phyloP scores from a whole-genome alignment of 1,140 invertebrate genomes.

The Panagrolaimus sp. region DNA sequence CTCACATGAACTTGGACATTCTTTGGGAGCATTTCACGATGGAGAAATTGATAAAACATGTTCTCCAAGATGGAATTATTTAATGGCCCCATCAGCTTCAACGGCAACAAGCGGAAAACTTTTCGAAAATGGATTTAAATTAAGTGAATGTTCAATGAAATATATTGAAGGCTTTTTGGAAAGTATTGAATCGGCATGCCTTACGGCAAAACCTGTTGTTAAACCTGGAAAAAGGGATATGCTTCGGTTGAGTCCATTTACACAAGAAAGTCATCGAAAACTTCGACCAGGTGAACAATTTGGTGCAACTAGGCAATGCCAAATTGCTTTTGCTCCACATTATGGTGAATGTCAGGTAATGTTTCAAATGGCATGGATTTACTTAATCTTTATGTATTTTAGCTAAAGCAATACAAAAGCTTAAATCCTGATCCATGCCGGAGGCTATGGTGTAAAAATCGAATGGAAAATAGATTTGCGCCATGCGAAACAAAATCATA shows the following conservation, averaged over 20 bases:
- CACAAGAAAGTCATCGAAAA: conserved; percentile 27
- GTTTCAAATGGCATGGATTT: neutral
- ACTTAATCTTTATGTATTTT: neutral
- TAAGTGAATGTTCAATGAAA: conserved; percentile 44
- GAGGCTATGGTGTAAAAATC: conserved; percentile 52
- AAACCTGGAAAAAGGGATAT: conserved; percentile 6
- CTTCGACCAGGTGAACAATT: conserved; percentile 30
- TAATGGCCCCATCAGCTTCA: conserved; percentile 49
- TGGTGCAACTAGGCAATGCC: conserved; percentile 41
- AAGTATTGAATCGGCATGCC: neutral
- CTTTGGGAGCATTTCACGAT: conserved; percentile 50
- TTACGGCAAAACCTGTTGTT: conserved; percentile 22
- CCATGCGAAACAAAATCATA: conserved; percentile 50
- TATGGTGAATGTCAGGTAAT: conserved; percentile 44
- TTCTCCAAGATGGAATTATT: conserved; percentile 37
- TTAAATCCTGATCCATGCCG: conserved; percentile 39
- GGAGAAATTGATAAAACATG: conserved; percentile 37
- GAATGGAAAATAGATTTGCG: conserved; percentile 30
- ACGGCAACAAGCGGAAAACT: conserved; percentile 32
- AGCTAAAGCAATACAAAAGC: conserved; percentile 11
- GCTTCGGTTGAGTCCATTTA: conserved; percentile 34
- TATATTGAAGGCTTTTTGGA: conserved; percentile 45
- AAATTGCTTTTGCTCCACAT: conserved; percentile 47
- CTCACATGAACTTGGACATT: conserved; percentile 53
- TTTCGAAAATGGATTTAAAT: conserved; percentile 41